Evolutionary conservation across 2,113 vertebrate genomes (phyloP).

Genomic region (Xiphias gladius): DNA sequence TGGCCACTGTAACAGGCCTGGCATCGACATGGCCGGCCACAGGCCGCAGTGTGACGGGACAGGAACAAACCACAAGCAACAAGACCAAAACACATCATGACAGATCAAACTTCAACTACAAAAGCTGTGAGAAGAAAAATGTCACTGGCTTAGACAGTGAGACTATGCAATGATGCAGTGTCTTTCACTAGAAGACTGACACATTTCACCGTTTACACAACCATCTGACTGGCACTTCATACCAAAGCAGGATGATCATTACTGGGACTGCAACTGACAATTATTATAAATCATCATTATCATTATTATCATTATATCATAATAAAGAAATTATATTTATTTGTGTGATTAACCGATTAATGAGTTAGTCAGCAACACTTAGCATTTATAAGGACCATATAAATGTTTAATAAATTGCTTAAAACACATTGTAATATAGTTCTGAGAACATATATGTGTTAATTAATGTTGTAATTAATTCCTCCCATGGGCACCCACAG

Average conservation of each 20-base stretch:
- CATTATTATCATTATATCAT: not conserved
- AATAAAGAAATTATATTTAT: not conserved
- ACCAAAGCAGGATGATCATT: no score
- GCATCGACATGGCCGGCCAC: conserved; percentile 34
- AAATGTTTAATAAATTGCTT: not conserved
- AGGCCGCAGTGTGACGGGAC: conserved; percentile 12
- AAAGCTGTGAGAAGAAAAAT: conserved; percentile 12
- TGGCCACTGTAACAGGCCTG: conserved; percentile 62
- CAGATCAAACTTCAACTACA: conserved; percentile 23
- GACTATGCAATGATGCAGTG: not conserved
- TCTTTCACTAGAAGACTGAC: not conserved
- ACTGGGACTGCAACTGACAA: no score
- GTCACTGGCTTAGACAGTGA: conserved; percentile 29
- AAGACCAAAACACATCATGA: conserved; percentile 25
- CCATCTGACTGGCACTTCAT: no score
- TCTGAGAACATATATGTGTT: not conserved
- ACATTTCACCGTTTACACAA: no score
- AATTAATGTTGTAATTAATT: no score
- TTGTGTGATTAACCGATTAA: not conserved
- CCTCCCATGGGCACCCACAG: no score
- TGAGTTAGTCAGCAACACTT: not conserved
- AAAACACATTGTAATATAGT: not conserved
- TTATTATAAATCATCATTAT: not conserved
- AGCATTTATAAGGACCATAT: not conserved
- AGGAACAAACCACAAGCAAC: conserved; percentile 29